Evolutionary conservation across 30 jellyfish, hydroid and myxozoan genomes (phyloP), one percentile per base, ranked within the genome.

Genomic region (Pelagia noctiluca): DNA sequence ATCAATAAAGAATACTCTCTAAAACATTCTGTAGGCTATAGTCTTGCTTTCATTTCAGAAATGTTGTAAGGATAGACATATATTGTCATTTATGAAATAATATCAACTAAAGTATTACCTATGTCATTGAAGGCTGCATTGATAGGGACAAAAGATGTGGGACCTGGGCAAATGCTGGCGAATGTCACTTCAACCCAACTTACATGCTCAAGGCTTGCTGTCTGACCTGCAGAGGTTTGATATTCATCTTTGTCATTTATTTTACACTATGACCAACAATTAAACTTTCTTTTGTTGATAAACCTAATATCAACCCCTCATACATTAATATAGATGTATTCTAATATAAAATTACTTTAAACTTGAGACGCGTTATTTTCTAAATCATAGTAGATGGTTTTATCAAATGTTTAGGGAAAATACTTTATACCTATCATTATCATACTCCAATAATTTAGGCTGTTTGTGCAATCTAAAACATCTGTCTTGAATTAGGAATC

Each of bases 91-190:
- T 5, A 42, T 42, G 57, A 42, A 42, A 42, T 42, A 5, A 8
- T 63, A 34, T 4, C 8, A 5, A 42, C 8, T 42, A 16, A n/a
- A n/a, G n/a, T 29, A 2, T 50, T 31, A 1, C 35, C 34, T 1
- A 13, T 31, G 0, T 61, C 34, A 1, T 61, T 31, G 0, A 54
- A 79, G 89, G 38, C 25, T 79, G 89, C 82, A 79, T 47, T 37
- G 69, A 79, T 65, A 62, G 50, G 18, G 1, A 47, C 54, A 26
- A 50, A 8, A 62, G 42, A n/a, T 79, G 89, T 42, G 62, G 47
- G 18, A 38, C 48, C 0, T 79, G 89, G 89, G 89, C 89, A 21
- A 79, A 63, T n/a, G 31, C 73, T 57, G 89, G 89, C n/a, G 73
- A 79, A 18, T 79, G 89, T 32, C 74, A 35, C 47, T 22, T 70